Conservation (phyloP, 2,113 vertebrate genomes). For the Excalfactoria chinensis region DNA sequence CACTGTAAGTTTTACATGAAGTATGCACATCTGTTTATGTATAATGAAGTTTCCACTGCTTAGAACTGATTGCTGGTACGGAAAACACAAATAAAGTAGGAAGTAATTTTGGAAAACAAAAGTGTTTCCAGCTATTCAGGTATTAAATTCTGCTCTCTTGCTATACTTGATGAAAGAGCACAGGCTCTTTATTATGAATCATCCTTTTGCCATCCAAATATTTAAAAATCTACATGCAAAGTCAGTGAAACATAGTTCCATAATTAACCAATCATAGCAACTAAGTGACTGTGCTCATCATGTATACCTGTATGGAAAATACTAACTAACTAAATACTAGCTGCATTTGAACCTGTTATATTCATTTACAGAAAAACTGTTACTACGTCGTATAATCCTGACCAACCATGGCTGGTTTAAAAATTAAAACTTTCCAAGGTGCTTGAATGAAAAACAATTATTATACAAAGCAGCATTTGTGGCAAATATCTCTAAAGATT, state of each 20-base stretch:
- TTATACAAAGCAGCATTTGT: not conserved
- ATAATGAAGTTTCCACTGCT: constrained; percentile 4
- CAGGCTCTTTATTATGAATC: not conserved
- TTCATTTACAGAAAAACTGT: not conserved
- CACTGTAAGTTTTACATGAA: not conserved
- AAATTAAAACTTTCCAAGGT: not conserved
- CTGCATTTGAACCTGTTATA: not conserved
- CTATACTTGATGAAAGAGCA: not conserved
- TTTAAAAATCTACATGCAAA: not conserved
- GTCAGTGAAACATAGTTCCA: not conserved
- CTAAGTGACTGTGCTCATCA: not conserved
- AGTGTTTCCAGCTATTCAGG: not conserved
- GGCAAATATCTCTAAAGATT: not conserved
- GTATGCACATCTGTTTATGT: not conserved
- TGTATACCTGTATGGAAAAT: not conserved
- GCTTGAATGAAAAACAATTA: not conserved
- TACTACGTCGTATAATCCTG: not conserved
- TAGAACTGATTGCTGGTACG: not conserved
- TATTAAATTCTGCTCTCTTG: not conserved
- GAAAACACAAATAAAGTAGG: constrained; percentile 9
- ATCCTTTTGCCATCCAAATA: not conserved
- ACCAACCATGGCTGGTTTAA: not conserved
- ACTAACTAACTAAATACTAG: not conserved
- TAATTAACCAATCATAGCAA: not conserved
- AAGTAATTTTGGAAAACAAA: not conserved